Evolutionary conservation across 2,113 vertebrate genomes (phyloP), one percentile per base, ranked within the genome.

Genomic region (Spizaetus ornatus): DNA sequence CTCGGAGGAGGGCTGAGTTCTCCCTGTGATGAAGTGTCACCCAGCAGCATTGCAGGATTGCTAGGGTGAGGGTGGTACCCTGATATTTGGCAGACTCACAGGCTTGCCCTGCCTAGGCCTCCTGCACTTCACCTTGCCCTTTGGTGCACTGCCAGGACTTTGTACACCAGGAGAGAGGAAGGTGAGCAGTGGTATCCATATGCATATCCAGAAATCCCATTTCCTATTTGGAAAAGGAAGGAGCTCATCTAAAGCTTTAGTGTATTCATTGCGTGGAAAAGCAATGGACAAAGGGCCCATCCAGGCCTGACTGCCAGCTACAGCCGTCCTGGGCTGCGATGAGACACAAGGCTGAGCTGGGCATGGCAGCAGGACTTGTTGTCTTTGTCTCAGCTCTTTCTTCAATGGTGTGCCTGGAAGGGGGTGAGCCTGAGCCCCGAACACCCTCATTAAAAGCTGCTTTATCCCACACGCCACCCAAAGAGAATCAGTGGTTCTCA

Each of bases 381-480:
- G 3, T 13, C 93, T 88, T 94, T 97, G 93, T 95, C 58, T 90
- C 19, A 0, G 31, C 73, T 67, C 73, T 71, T 27, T 77, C 83
- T 91, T 88, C 74, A 50, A 0, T 72, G 61, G 8, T 4, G 3
- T 58, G 52, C 43, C 36, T 89, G 78, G 38, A 89, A 84, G 20
- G 70, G 87, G n/a, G 13, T 0, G 53, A 96, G 25, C 10, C 76
- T 22, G 45, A 86, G 53, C 36, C 42, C 79, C 91, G 48, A 88
- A 58, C 69, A 50, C 82, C n/a, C 96, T 97, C 96, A 88, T 96
- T 97, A 96, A 97, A 95, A 93, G 85, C 85, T 95, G 85, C 92
- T 94, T 86, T 93, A 45, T 63, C 67, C 78, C 52, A 94, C 90
- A 50, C 0, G 4, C 50, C 63, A 50, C 77, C 45, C 48, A 55